Percentiles rank a stretch among this genome's conserved stretches.
Conservation (phyloP, 2,888 invertebrate species). For the Caenorhabditis uteleia region DNA sequence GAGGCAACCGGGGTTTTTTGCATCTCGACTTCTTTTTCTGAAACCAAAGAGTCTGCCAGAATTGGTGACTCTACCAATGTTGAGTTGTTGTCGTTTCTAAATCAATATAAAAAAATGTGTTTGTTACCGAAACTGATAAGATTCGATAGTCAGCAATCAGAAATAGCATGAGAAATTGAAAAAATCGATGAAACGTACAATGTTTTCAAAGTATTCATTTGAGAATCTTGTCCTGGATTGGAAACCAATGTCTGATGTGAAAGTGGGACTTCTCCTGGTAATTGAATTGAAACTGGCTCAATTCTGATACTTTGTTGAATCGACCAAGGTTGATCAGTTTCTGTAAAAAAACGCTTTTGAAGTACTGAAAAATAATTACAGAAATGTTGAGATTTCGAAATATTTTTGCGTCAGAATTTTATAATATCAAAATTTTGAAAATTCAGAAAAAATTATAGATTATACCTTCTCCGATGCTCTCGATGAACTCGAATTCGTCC, state of each 20-base stretch:
- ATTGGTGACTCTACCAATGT: constrained; percentile 3
- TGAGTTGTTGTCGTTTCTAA: no score
- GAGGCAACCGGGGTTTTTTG: constrained; percentile 18
- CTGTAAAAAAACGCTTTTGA: constrained; percentile 10
- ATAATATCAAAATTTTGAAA: neutral
- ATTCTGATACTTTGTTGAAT: constrained; percentile 38
- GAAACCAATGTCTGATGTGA: no score
- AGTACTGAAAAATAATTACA: neutral
- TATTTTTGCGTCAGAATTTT: constrained; percentile 1
- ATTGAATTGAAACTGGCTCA: constrained; percentile 17
- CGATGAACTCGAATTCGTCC: constrained; percentile 30
- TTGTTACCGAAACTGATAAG: no score
- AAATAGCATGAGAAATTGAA: no score
- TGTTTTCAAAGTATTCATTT: neutral
- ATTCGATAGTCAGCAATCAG: no score
- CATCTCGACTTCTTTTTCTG: constrained; percentile 10
- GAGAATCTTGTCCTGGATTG: no score
- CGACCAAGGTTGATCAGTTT: constrained; percentile 16
- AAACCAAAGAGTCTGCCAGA: constrained; percentile 12
- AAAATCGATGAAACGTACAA: no score
- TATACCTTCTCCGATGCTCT: constrained; percentile 11
- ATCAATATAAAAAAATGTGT: neutral
- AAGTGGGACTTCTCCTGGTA: constrained; percentile 1
- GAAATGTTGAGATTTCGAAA: neutral
- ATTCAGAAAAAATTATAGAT: constrained; percentile 3